A percentile compares a stretch with the other conserved stretches of the same genome.
Conservation (phyloP, 2,113 vertebrate genomes). For the Ailurus styani region DNA sequence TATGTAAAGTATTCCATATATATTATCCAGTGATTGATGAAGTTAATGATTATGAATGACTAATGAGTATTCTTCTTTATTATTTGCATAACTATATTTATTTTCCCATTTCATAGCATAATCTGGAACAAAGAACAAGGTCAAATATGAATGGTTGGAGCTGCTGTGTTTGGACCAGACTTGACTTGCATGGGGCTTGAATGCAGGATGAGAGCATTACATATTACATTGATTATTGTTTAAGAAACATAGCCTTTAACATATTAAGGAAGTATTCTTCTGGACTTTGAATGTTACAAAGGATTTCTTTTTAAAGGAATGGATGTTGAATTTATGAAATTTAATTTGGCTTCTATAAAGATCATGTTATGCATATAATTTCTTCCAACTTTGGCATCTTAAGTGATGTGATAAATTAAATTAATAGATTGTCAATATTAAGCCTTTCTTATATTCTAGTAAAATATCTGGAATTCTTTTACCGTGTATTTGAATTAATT, state of each 20-base stretch:
- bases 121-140: background rate
- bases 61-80: background rate
- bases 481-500: background rate
- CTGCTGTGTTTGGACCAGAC: fast-evolving
- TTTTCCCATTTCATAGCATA: background rate
- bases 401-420: background rate
- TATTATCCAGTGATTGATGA: background rate
- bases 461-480: background rate
- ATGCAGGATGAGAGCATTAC: too few species aligned
- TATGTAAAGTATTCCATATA: background rate
- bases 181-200: background rate
- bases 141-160: background rate
- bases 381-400: background rate
- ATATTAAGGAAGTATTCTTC: background rate
- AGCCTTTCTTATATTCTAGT: background rate
- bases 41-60: background rate
- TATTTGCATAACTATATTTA: background rate
- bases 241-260: background rate
- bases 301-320: background rate
- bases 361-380: background rate
- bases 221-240: background rate
- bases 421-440: background rate
- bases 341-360: background rate
- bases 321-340: background rate
- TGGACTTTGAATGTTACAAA: background rate